A percentile compares a stretch with the other conserved stretches of the same genome.
phyloP scores from a whole-genome alignment of 2,888 invertebrate genomes.

The Polyommatus iphigenia region DNA sequence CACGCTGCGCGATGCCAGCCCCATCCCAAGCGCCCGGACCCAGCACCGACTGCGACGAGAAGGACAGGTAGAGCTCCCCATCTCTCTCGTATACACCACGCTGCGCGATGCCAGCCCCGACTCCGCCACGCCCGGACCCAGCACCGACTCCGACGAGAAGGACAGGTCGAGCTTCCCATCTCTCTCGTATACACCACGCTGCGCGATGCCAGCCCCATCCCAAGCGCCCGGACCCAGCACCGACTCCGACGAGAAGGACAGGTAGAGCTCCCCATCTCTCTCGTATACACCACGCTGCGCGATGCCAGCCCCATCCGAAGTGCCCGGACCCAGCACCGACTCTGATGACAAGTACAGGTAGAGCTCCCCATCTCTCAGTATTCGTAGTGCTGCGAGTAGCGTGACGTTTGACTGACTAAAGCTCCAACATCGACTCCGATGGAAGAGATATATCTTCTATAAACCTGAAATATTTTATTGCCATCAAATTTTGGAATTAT shows the following conservation, averaged over 20 bases:
- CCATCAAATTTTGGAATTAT: too few species aligned
- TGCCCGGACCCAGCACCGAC: too few species aligned
- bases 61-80: slow-evolving; percentile 57
- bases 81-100: slow-evolving; percentile 79
- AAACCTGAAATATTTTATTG: too few species aligned
- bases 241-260: slow-evolving; percentile 61
- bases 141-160: slow-evolving; percentile 61
- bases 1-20: slow-evolving; percentile 90
- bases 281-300: slow-evolving; percentile 80
- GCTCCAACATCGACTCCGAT: too few species aligned
- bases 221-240: slow-evolving; percentile 66
- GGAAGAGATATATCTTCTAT: too few species aligned
- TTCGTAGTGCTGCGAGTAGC: too few species aligned
- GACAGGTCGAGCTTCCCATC: slow-evolving; percentile 55
- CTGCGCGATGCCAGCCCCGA: too few species aligned
- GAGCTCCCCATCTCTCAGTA: too few species aligned
- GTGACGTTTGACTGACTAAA: too few species aligned
- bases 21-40: slow-evolving; percentile 73
- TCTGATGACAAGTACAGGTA: too few species aligned
- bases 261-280: slow-evolving; percentile 47
- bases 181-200: slow-evolving; percentile 75
- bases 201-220: slow-evolving; percentile 86
- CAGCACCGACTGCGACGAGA: slow-evolving; percentile 60
- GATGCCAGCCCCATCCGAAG: too few species aligned
- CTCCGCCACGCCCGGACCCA: slow-evolving; percentile 68